These are phyloP conservation scores for Cancer borealis DNA, from an alignment of 2,888 invertebrate genomes.

Conservation along the genomic window DNA sequence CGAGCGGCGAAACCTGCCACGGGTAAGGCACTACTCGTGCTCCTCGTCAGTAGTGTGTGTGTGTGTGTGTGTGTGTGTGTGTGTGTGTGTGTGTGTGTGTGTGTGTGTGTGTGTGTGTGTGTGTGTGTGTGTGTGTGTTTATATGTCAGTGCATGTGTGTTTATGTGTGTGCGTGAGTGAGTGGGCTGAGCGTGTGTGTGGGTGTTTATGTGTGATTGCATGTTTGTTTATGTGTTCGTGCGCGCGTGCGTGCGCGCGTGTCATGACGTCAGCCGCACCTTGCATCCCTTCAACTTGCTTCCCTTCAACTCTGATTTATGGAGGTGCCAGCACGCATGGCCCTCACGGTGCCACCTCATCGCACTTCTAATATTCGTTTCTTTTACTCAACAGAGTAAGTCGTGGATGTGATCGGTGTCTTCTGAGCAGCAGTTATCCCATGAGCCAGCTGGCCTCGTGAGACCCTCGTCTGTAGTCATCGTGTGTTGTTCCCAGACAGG, in stretches of 20 bases:
- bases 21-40: background rate
- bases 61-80: slow-evolving; percentile 4
- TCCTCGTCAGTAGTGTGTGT: background rate
- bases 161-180: background rate
- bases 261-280: background rate
- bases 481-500: background rate
- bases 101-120: background rate
- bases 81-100: slow-evolving; percentile 31
- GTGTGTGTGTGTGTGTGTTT: background rate
- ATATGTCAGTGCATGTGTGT: background rate
- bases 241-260: background rate
- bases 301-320: background rate
- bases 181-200: background rate
- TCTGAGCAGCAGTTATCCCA: background rate
- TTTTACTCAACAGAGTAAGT: slow-evolving; percentile 8
- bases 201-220: background rate
- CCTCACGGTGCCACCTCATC: background rate
- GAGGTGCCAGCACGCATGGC: background rate
- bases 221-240: background rate
- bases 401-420: background rate
- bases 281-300: background rate
- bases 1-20: background rate
- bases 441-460: background rate
- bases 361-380: background rate
- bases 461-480: background rate